phyloP scores from a whole-genome alignment of 1,140 invertebrate species.

The Magallana ariakensis region DNA sequence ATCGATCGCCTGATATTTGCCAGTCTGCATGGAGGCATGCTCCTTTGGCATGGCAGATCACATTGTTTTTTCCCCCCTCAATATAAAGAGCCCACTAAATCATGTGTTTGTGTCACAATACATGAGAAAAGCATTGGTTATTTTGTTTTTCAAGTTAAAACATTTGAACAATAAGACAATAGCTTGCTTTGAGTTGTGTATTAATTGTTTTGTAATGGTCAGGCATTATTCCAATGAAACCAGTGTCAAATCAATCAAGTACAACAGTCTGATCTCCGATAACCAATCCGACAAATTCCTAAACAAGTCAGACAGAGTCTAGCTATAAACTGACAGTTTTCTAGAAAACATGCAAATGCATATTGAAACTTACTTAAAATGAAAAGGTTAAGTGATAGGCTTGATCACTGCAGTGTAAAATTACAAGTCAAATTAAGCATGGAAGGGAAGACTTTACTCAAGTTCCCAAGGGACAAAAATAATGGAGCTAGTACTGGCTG shows the following conservation, averaged over 20 bases:
- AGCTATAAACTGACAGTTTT: neutral
- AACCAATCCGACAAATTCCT: no score
- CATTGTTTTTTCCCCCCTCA: neutral
- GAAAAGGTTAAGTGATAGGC: neutral
- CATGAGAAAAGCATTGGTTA: neutral
- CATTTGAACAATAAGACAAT: neutral
- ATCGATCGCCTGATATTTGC: constrained; percentile 9
- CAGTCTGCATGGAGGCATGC: neutral
- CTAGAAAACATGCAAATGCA: neutral
- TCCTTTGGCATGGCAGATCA: neutral
- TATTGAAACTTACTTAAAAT: constrained; percentile 3
- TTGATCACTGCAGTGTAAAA: neutral
- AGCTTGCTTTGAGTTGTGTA: neutral
- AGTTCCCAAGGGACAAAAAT: neutral
- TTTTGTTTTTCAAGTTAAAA: neutral
- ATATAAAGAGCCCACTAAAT: neutral
- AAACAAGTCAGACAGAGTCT: neutral
- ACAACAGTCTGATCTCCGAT: neutral
- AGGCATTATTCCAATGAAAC: neutral
- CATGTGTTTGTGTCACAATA: neutral
- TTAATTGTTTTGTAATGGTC: neutral
- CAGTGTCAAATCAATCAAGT: neutral
- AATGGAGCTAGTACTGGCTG: neutral
- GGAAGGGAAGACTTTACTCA: neutral
- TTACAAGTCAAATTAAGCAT: neutral